Percentiles rank a stretch among this genome's conserved stretches.
phyloP scores from a whole-genome alignment of 2,113 vertebrate genomes.

The Galemys pyrenaicus region DNA sequence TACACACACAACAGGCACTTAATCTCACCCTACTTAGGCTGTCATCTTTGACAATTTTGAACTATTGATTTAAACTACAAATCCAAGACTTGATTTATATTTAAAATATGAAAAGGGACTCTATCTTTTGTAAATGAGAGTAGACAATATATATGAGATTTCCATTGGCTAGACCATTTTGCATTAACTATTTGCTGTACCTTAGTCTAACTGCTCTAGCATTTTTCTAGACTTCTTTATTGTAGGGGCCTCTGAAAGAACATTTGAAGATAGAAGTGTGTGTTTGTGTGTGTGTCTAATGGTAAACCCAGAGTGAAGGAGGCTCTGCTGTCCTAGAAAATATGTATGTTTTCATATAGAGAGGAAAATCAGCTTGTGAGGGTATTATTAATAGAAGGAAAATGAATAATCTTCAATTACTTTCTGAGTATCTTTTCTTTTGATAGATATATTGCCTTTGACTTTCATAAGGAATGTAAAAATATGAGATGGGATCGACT shows the following conservation, averaged over 20 bases:
- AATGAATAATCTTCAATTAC: background rate
- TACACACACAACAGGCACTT: background rate
- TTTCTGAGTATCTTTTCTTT: constrained; percentile 57
- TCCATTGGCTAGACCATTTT: background rate
- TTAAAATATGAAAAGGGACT: background rate
- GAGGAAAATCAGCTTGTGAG: background rate
- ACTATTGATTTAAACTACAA: too few species aligned
- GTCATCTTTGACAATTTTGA: background rate
- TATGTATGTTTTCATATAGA: background rate
- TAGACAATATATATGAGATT: background rate
- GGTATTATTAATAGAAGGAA: background rate
- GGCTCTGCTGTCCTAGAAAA: background rate
- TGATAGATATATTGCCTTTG: constrained; percentile 93
- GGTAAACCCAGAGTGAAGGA: background rate
- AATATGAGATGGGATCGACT: constrained; percentile 97
- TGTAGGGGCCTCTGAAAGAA: background rate
- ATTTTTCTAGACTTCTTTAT: background rate
- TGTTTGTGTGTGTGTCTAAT: background rate
- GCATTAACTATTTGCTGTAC: accelerated
- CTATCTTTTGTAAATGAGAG: background rate
- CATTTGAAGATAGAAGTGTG: background rate
- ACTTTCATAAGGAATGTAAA: constrained; percentile 98
- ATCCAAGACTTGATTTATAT: too few species aligned
- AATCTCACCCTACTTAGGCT: background rate
- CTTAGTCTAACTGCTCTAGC: too few species aligned